Base-by-base conservation (phyloP, 2,888 invertebrate species). In the Mimachlamys varia region DNA sequence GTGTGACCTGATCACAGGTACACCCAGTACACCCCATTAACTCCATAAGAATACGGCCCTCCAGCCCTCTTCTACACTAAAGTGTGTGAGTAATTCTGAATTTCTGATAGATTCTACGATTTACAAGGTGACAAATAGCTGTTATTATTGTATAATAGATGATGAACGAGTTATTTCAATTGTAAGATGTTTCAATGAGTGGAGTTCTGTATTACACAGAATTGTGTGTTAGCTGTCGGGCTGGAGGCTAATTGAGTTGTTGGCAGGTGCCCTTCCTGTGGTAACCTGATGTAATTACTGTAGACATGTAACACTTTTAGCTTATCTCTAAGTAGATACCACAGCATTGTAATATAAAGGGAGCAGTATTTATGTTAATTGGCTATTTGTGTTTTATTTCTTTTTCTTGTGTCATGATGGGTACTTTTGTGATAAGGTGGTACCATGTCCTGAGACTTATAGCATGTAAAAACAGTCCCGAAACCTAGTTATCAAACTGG, bases 241-340 rank as follows among this genome's bases (percentile, higher is more conserved):
- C 76, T 76, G 76, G 76, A 76, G 33, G 33, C 76, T 76, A 76
- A 76, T 76, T 76, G 76, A 76, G 76, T 33, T 27, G 76, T 76
- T 76, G 33, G 76, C 76, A 76, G 76, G 76, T 76, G 76, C 76
- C 76, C 76, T 76, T 76, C 5, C 33, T 7, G 76, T 33, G 76
- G 76, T 76, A 76, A 33, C 27, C 76, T 33, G 33, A 76, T 76
- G 76, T 76, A 76, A 76, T 76, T 17, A 2, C 53, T 53, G 44
- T 33, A 76, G 33, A 76, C 76, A 76, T 76, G 62, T 76, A 33
- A 76, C 76, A 76, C 76, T 76, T 19, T 12, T 76, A 58, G 22
- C 58, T 58, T 58, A 58, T 58, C 58, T 58, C 22, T 2, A 58
- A 58, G n/a, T n/a, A 19, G 27, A 76, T 76, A 12, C 27, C 10